Conservation (phyloP, 1,140 invertebrate species). For the Drosophila lacteicornis region DNA sequence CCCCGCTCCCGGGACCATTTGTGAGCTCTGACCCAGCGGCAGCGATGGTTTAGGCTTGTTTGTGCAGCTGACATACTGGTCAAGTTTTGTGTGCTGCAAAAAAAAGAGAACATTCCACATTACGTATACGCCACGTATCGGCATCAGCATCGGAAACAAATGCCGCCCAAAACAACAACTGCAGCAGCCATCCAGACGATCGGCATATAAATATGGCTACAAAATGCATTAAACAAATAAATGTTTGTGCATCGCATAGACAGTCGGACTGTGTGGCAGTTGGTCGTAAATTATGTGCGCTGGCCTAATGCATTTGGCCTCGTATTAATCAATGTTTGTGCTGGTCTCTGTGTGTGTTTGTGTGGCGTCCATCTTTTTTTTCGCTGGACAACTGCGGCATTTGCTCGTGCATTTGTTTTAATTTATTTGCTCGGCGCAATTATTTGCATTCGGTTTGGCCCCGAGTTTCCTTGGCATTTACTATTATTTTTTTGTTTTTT, state of each 20-base stretch:
- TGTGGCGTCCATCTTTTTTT: constrained; percentile 62
- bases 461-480: constrained; percentile 22
- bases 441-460: constrained; percentile 71
- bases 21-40: constrained; percentile 17
- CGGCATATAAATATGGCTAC: constrained; percentile 44
- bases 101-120: constrained; percentile 26
- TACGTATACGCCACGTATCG: constrained; percentile 50
- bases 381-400: constrained; percentile 32
- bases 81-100: constrained; percentile 48
- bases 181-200: constrained; percentile 8
- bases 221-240: constrained; percentile 64
- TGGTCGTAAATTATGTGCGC: constrained; percentile 65
- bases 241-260: constrained; percentile 35
- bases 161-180: constrained; percentile 18
- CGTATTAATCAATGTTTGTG: constrained; percentile 77
- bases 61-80: constrained; percentile 75
- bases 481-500: constrained; percentile 31
- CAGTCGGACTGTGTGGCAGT: constrained; percentile 20
- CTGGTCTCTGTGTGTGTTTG: constrained; percentile 33
- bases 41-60: constrained; percentile 53
- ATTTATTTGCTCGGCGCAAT: constrained; percentile 73
- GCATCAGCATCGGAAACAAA: constrained; percentile 30
- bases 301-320: constrained; percentile 80
- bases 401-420: constrained; percentile 48
- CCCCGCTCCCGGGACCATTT: neutral